phyloP scores from a whole-genome alignment of 2,113 vertebrate genomes.

The Chloropsis cyanopogon region DNA sequence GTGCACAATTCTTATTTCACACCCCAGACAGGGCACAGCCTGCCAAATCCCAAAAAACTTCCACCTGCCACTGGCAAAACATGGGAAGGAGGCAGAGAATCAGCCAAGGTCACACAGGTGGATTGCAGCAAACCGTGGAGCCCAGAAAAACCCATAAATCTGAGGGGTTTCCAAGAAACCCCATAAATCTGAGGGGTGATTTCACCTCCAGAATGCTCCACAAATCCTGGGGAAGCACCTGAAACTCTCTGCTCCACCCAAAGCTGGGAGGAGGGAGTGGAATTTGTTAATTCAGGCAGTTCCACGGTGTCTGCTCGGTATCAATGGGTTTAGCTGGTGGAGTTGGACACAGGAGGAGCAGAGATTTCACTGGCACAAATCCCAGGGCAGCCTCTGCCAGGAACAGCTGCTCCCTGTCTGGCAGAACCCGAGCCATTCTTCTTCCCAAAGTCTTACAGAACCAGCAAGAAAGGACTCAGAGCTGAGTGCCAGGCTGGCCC shows the following conservation, averaged over 20 bases:
- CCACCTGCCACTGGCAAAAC: background rate
- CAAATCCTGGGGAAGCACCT: background rate
- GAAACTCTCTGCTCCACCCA: background rate
- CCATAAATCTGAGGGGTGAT: background rate
- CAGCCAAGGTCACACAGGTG: background rate
- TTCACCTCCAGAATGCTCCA: rapidly evolving
- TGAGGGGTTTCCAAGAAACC: background rate
- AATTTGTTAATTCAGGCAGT: background rate
- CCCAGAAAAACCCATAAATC: rapidly evolving
- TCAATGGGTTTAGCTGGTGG: background rate
- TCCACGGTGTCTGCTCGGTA: background rate
- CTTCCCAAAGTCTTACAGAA: background rate
- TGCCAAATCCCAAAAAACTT: background rate
- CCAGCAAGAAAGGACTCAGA: background rate
- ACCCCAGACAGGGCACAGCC: background rate
- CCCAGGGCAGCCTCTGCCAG: slow-evolving; percentile 7
- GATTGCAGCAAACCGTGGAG: background rate
- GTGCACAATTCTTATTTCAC: background rate
- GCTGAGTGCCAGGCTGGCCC: rapidly evolving
- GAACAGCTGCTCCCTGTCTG: slow-evolving; percentile 22
- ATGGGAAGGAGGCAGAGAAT: background rate
- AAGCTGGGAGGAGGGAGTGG: background rate
- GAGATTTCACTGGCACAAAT: background rate
- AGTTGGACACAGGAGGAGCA: background rate
- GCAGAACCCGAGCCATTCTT: background rate